Evolutionary conservation across 2,797 vertebrate genomes (phyloP), one percentile per base, ranked within the genome.

Genomic region (Xenentodon cancila): DNA sequence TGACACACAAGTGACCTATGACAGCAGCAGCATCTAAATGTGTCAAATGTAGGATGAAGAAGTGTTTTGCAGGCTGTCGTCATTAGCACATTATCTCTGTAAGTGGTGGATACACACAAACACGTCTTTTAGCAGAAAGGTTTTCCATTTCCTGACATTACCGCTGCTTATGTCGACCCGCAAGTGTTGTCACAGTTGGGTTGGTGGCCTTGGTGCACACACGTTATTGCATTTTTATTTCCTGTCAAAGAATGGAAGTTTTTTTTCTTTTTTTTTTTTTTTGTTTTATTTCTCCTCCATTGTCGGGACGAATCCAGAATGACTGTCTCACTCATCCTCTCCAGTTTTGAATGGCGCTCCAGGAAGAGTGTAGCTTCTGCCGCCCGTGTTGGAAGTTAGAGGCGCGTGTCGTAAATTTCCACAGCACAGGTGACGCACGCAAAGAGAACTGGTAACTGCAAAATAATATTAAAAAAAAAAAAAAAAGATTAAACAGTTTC

Each of bases 21-120:
- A 54, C 30, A 59, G 30, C 40, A 45, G 25, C 19, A 5, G 0
- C 17, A 58, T 51, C 30, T 17, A 6, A 43, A 21, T 44, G 21
- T 66, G 21, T 76, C 43, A 58, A 17, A 62, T 30, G 49, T 45
- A 5, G 13, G 9, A 40, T 42, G 20, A 53, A 51, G 12, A 43
- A 17, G 34, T 48, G 5, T 21, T 51, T 45, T 22, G 19, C 22
- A 13, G 19, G 12, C n/a, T 37, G n/a, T 43, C n/a, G 9, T 25
- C 5, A 30, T 3, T 18, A 3, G 27, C 34, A 9, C 18, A 7
- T 68, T 7, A 47, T 13, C 9, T 27, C 37, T 60, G 34, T 50
- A 1, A 34, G 12, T 2, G 15, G 13, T 27, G 1, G 47, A 44
- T 21, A 16, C 1, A 52, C 55, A 25, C 18, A 17, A 50, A 46